Percentiles rank a stretch among this genome's conserved stretches.
phyloP scores from a whole-genome alignment of 37 sponge, comb jelly and placozoan genomes.

The Halichondria panicea region DNA sequence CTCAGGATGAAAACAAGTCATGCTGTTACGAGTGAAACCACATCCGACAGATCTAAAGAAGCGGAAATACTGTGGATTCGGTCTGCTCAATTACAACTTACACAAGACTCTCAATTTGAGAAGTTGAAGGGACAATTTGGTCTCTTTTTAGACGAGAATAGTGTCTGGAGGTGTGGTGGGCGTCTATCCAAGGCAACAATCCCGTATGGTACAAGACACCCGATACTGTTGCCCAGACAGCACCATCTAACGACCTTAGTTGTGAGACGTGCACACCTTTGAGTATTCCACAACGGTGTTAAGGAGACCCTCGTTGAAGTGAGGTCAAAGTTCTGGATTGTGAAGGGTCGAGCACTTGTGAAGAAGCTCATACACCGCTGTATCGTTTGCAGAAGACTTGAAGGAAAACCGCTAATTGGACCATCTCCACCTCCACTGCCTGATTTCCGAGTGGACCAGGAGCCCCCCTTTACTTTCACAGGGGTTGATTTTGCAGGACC shows the following conservation, averaged over 20 bases:
- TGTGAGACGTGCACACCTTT: conserved; percentile 15
- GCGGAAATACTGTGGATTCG: conserved; percentile 25
- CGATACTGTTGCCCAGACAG: conserved; percentile 20
- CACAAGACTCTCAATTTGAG: not conserved
- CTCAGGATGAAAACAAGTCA: not conserved
- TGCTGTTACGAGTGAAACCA: not conserved
- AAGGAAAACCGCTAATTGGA: conserved; percentile 5
- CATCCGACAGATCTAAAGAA: not conserved
- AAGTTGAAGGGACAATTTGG: not conserved
- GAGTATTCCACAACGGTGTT: conserved; percentile 34
- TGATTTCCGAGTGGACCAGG: conserved; percentile 10
- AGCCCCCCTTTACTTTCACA: conserved; percentile 12
- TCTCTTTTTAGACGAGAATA: conserved; percentile 4
- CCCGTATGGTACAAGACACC: conserved; percentile 14
- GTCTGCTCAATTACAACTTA: conserved; percentile 8
- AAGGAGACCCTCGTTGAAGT: conserved; percentile 16
- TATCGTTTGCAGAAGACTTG: conserved; percentile 19
- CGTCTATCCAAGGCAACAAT: conserved; percentile 21
- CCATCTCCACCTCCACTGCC: conserved; percentile 46
- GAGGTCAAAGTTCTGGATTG: conserved; percentile 37
- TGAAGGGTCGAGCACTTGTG: conserved; percentile 15
- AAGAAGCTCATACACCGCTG: conserved; percentile 25
- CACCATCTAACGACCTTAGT: conserved; percentile 36
- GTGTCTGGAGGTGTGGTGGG: conserved; percentile 27
- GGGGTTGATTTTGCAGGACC: conserved; percentile 39